Evolutionary conservation across 1,140 invertebrate genomes (phyloP).

Genomic region (Drosophila nigrodunni): DNA sequence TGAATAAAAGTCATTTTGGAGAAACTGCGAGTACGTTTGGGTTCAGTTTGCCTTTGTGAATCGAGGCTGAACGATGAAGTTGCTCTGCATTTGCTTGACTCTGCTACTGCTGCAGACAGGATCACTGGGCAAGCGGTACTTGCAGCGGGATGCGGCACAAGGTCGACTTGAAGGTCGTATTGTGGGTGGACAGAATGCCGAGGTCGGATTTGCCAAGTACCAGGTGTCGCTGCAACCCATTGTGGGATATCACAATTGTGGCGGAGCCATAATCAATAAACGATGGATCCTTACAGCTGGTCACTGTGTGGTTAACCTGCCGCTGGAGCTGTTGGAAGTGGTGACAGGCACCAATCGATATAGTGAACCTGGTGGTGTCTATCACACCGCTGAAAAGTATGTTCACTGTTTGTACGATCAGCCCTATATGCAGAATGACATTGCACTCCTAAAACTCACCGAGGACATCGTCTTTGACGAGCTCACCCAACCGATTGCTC

Average conservation of each 20-base stretch:
- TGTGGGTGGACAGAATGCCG: slow-evolving; percentile 83
- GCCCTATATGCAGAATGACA: slow-evolving; percentile 84
- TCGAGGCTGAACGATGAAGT: slow-evolving; percentile 45
- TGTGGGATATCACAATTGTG: slow-evolving; percentile 75
- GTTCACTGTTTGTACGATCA: slow-evolving; percentile 70
- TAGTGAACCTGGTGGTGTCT: slow-evolving; percentile 47
- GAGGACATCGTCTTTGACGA: slow-evolving; percentile 83
- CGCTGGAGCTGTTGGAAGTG: slow-evolving; percentile 34
- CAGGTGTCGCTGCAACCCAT: slow-evolving; percentile 78
- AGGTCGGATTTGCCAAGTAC: slow-evolving; percentile 81
- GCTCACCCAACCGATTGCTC: slow-evolving; percentile 82
- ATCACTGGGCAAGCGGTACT: slow-evolving; percentile 31
- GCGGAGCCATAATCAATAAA: slow-evolving; percentile 84
- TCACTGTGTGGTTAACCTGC: slow-evolving; percentile 72
- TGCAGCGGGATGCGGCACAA: neutral
- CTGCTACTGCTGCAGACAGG: slow-evolving; percentile 33
- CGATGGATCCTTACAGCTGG: slow-evolving; percentile 84
- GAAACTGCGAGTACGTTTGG: slow-evolving; percentile 21
- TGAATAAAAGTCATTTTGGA: slow-evolving; percentile 1
- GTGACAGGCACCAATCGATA: slow-evolving; percentile 61
- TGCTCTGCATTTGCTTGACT: slow-evolving; percentile 34
- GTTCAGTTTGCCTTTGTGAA: slow-evolving; percentile 20
- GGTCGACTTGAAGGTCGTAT: slow-evolving; percentile 54
- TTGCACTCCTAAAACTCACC: slow-evolving; percentile 85
- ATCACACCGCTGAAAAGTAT: slow-evolving; percentile 48